Evolutionary conservation across 2,888 invertebrate species (phyloP), one percentile per base, ranked within the genome.

Genomic region (Drosophila imparisetae): DNA sequence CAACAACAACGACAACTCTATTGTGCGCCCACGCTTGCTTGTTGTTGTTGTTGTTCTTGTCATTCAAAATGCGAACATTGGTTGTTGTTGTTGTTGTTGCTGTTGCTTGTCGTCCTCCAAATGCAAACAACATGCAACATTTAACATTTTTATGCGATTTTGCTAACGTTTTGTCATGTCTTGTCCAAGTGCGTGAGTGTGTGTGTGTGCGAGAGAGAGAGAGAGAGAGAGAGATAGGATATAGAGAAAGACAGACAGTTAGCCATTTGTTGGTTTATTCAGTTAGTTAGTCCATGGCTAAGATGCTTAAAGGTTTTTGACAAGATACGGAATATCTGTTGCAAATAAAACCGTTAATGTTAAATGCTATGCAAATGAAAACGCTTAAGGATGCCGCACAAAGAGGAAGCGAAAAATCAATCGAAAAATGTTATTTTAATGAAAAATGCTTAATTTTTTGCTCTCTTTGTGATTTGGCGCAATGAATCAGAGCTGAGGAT

Each of bases 21-120:
- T 88, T 87, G 89, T 81, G 72, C 86, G 66, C 85, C 84, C 83
- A 86, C 85, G 85, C 84, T 30, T 79, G 71, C 67, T 75, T 81
- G 81, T 81, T 81, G 66, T 40, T 54, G 62, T 69, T 76, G 45
- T 45, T 60, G 58, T 49, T 49, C 30, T 30, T 78, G 75, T 60
- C 75, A 61, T 76, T 78, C 67, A 67, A 66, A 66, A 64, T 49
- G 70, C 68, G 21, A 68, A 67, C 68, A 67, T 70, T 69, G 66
- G 53, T 63, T 50, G 63, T 29, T 59, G 70, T 65, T 76, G 72
- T 32, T 75, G 66, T 27, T 69, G 74, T 5, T 50, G 58, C 36
- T 63, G 78, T 49, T 66, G 78, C 18, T 52, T 52, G 66, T 66
- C 64, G 66, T 66, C 76, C 66, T 69, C 76, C 75, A 78, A 78